These are phyloP conservation scores for Musca vetustissima DNA, from an alignment of 1,140 invertebrate genomes.

Conservation along the genomic window DNA sequence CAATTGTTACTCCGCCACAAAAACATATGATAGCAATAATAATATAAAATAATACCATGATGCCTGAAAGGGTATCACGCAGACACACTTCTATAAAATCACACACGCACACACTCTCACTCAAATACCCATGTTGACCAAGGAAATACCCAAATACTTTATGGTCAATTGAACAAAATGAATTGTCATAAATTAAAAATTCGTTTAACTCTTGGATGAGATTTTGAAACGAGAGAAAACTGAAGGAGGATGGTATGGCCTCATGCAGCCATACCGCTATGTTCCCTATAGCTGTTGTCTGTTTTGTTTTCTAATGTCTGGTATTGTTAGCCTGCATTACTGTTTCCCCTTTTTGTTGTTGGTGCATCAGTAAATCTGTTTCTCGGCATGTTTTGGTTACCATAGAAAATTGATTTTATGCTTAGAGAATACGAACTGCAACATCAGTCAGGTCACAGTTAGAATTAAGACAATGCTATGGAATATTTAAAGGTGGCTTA, in stretches of 20 bases:
- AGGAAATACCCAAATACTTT: background rate
- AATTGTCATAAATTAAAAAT: constrained; percentile 26
- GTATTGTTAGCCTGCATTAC: background rate
- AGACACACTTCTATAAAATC: too few species aligned
- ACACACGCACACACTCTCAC: background rate
- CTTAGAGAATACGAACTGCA: too few species aligned
- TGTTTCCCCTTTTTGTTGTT: background rate
- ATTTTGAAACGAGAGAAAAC: background rate
- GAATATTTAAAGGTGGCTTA: too few species aligned
- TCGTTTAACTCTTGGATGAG: constrained; percentile 14
- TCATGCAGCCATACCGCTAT: background rate
- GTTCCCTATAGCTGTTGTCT: background rate
- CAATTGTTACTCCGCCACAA: background rate
- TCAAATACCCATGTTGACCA: background rate
- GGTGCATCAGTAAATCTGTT: background rate
- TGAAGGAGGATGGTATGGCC: background rate
- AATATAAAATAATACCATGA: background rate
- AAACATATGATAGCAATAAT: constrained; percentile 23
- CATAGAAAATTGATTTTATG: constrained; percentile 22
- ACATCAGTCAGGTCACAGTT: too few species aligned
- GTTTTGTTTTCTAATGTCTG: background rate
- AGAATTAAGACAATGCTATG: too few species aligned
- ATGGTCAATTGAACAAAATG: constrained; percentile 27
- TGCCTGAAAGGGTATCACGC: background rate
- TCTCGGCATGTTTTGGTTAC: constrained; percentile 1